Percentiles rank a stretch among this genome's conserved stretches.
Evolutionary conservation across 2,797 vertebrate species (phyloP).

Genomic region (Gadopsis marmoratus): DNA sequence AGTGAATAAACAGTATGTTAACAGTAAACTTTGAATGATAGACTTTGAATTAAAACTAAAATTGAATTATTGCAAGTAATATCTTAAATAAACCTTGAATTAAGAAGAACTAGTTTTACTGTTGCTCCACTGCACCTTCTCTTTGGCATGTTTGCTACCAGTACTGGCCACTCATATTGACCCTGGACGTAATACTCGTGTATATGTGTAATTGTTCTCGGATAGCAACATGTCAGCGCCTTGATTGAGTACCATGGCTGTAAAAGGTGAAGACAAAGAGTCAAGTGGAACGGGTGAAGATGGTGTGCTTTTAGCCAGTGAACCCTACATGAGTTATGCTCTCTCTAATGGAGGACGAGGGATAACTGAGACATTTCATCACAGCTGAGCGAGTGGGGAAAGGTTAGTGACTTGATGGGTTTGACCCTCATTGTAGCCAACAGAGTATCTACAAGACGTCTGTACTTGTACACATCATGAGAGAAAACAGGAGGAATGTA

Average conservation of each 20-base stretch:
- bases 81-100: too few relatives aligned
- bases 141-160: background rate
- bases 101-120: too few relatives aligned
- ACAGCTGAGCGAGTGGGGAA: conserved; percentile 40
- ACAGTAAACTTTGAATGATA: too few relatives aligned
- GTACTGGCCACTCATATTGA: background rate
- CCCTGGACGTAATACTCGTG: background rate
- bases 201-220: background rate
- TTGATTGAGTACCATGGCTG: background rate
- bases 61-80: too few relatives aligned
- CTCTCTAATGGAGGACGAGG: conserved; percentile 45
- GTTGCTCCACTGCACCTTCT: background rate
- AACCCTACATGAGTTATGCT: conserved; percentile 8
- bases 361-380: conserved; percentile 57
- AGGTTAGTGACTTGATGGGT: conserved; percentile 21
- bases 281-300: conserved; percentile 26
- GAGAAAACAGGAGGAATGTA: background rate
- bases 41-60: too few relatives aligned
- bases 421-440: background rate
- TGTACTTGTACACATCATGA: background rate
- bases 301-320: conserved; percentile 14
- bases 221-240: background rate
- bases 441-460: background rate
- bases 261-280: conserved; percentile 9
- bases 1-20: too few relatives aligned